Evolutionary conservation across 1,140 invertebrate genomes (phyloP).

Genomic region (Spodoptera frugiperda): DNA sequence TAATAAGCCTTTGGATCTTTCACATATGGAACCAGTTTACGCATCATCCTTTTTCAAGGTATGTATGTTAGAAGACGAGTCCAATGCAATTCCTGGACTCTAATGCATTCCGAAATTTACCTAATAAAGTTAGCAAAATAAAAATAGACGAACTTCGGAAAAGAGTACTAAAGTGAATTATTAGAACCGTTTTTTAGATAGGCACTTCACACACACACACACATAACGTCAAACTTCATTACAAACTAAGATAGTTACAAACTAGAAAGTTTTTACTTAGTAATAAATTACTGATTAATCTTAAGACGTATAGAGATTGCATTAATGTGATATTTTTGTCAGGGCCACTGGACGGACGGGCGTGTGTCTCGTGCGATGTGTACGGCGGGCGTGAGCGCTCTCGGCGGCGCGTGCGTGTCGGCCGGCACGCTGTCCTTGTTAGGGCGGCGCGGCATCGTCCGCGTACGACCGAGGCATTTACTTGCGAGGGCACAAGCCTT

Average conservation of each 20-base stretch:
- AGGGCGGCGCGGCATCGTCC: slow-evolving; percentile 94
- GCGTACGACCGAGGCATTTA: slow-evolving; percentile 91
- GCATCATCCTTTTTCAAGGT: slow-evolving; percentile 96
- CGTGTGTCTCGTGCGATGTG: slow-evolving; percentile 88
- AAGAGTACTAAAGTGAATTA: too few relatives aligned
- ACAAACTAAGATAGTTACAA: too few relatives aligned
- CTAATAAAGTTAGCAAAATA: too few relatives aligned
- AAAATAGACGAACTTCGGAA: too few relatives aligned
- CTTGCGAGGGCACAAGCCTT: slow-evolving; percentile 69
- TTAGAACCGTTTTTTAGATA: too few relatives aligned
- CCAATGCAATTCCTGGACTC: not conserved
- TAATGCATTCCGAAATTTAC: too few relatives aligned
- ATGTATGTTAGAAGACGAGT: slow-evolving; percentile 43
- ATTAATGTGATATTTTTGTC: slow-evolving; percentile 48
- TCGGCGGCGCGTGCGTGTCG: slow-evolving; percentile 93
- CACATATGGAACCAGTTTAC: slow-evolving; percentile 95
- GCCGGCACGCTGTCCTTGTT: slow-evolving; percentile 94
- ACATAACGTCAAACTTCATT: too few relatives aligned
- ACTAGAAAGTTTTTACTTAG: too few relatives aligned
- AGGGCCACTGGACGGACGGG: slow-evolving; percentile 92
- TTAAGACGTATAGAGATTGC: too few relatives aligned
- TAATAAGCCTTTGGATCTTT: slow-evolving; percentile 94
- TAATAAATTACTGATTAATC: too few relatives aligned
- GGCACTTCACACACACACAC: too few relatives aligned
- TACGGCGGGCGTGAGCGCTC: slow-evolving; percentile 80